Base-by-base conservation (phyloP, 2,113 vertebrate genomes). In the Delphinapterus leucas region DNA sequence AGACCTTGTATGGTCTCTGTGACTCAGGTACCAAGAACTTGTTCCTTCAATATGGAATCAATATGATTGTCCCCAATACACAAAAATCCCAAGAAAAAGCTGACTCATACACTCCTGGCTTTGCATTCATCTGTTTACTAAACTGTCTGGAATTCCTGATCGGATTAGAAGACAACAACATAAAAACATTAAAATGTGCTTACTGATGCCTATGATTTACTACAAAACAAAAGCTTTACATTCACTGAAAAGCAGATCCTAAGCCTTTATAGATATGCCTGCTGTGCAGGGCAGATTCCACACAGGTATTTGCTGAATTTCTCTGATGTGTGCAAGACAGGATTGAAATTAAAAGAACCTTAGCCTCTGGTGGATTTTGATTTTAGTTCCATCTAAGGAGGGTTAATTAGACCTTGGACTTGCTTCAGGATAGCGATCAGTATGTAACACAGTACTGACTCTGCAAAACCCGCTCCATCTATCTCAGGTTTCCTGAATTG, bases 161-260 rank as follows among this genome's bases (percentile, higher is more conserved):
- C 41, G 85, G 80, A 89, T 95, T 79, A 80, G 95, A 96, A 97
- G 84, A 91, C 94, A 84, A 44, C 25, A 60, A 26, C 31, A 77
- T 49, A 81, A 95, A 89, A 86, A 33, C 88, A 90, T 90, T 95
- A 90, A 97, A 95, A 49, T 67, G 93, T 68, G 76, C 85, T 97
- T 94, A 92, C 28, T 79, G 81, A 41, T 95, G 90, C 90, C 71
- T 82, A 8, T 26, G 55, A 95, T 68, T 94, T 90, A 88, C 76
- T 84, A 71, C 53, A 63, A 80, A 96, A 83, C 67, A 86, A 71
- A 82, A 79, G 83, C 79, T 87, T 93, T 89, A 28, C 38, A 58
- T 63, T 68, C 63, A 49, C 87, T 26, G 33, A 60, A 71, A 90
- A 93, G 92, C 73, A 73, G 65, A 36, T 70, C n/a, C 49, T 67